Evolutionary conservation across 2,113 vertebrate species (phyloP), one percentile per base, ranked within the genome.

Genomic region (Xiphophorus couchianus): DNA sequence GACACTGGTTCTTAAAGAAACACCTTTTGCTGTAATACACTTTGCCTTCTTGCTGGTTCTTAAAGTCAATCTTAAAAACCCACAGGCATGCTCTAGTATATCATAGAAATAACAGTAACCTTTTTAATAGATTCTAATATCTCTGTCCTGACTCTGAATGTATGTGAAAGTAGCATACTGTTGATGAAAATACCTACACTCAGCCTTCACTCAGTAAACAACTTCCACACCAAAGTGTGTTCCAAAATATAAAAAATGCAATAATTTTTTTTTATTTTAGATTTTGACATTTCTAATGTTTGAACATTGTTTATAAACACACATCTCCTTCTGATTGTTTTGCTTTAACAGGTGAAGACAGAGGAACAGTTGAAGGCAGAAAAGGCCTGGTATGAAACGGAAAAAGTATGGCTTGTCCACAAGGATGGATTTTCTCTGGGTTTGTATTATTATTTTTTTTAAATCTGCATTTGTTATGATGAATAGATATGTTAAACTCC

Each of bases 371-470:
- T 98, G 5, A 93, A 94, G 0, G 94, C 96, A 0, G 97, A 99
- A 76, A 95, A 94, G 90, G 93, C 95, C 70, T 99, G 98, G 98
- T 97, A 96, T 1, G 95, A 96, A 87, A 97, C 96, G 0, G 97
- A 98, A 61, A 98, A 97, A 90, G 96, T 98, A 90, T 99, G 98
- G 98, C 96, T 99, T 71, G 94, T 98, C 82, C 98, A 99, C 94
- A 97, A 95, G 81, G 97, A 99, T 73, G 98, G 98, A 74, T 98
- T 99, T 89, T 98, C 97, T 0, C 90, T 98, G 86, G 98, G 98
- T 98, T 35, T 81, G 93, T 90, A 62, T 62, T 68, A 71, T 3
- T 3, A 37, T 11, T 54, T 54, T 25, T n/a, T n/a, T 10, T 63
- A 76, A 44, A 66, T 78, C 27, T 62, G 30, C n/a, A 27, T 51